Percentiles rank a stretch among this genome's conserved stretches.
phyloP scores from a whole-genome alignment of 2,888 invertebrate species.

The Litoditis marina region DNA sequence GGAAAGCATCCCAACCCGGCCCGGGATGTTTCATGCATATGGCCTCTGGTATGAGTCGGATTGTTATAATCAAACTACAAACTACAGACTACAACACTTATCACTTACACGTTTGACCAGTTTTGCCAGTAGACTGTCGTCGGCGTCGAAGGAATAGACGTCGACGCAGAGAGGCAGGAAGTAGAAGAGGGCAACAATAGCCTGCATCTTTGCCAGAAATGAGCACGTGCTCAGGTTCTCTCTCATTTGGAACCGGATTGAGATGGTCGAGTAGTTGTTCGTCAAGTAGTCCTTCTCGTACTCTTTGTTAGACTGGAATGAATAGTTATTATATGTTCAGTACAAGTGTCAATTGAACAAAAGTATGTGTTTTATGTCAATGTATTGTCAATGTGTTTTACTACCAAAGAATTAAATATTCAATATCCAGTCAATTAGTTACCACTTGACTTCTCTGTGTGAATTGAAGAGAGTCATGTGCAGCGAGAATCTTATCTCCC shows the following conservation, averaged over 20 bases:
- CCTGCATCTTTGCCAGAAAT: conserved; percentile 4
- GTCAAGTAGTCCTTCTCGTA: conserved; percentile 22
- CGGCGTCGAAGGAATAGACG: not conserved
- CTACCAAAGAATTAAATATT: no score
- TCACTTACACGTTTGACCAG: not conserved
- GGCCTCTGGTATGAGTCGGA: no score
- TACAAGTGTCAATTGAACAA: conserved; percentile 3
- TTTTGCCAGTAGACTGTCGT: not conserved
- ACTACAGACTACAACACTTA: not conserved
- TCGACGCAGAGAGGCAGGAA: not conserved
- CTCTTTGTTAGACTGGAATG: conserved; percentile 22
- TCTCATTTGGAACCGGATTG: conserved; percentile 31
- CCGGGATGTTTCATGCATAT: no score
- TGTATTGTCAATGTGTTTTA: no score
- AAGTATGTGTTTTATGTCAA: not conserved
- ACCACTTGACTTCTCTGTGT: no score
- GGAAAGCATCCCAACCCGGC: no score
- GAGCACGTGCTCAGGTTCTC: conserved; percentile 31
- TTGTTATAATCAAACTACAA: no score
- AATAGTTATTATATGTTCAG: no score
- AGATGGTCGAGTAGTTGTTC: conserved; percentile 21
- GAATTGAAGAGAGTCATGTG: no score
- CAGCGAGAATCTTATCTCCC: no score
- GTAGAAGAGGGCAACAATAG: conserved; percentile 5
- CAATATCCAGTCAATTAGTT: no score